Evolutionary conservation across 1,140 invertebrate species (phyloP).

Genomic region (Octopus bimaculoides): DNA sequence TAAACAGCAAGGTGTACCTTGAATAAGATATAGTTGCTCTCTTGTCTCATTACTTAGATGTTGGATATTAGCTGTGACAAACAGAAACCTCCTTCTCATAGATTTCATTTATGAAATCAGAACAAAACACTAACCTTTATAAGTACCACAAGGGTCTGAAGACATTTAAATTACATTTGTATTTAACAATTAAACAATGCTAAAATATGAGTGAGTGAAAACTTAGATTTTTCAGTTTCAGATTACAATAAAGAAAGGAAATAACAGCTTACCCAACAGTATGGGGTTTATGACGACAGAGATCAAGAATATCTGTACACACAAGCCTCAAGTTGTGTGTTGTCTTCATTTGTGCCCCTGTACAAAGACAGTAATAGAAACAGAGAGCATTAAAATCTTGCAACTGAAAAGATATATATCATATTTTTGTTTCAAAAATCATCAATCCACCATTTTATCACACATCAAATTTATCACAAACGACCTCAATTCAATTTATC

Average conservation of each 20-base stretch:
- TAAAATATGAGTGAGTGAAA: neutral
- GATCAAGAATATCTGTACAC: constrained; percentile 80
- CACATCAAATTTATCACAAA: too few relatives aligned
- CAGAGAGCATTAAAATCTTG: neutral
- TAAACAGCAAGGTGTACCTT: too few relatives aligned
- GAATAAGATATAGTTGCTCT: too few relatives aligned
- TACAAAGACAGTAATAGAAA: constrained; percentile 14
- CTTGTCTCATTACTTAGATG: too few relatives aligned
- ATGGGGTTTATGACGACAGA: constrained; percentile 67
- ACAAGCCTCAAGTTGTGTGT: constrained; percentile 95
- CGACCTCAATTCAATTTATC: too few relatives aligned
- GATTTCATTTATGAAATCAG: neutral
- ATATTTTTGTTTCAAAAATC: too few relatives aligned
- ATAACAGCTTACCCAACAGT: constrained; percentile 47
- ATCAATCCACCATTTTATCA: too few relatives aligned
- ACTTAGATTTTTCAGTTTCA: neutral
- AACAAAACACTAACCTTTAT: neutral
- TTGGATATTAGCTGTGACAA: too few relatives aligned
- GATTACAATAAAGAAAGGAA: neutral
- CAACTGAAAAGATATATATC: too few relatives aligned
- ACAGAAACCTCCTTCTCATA: too few relatives aligned
- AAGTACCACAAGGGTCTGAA: neutral
- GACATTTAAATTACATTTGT: neutral
- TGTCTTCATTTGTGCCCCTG: constrained; percentile 89
- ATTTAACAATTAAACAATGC: neutral